Evolutionary conservation across 2,797 vertebrate species (phyloP).

Genomic region (Peromyscus eremicus): DNA sequence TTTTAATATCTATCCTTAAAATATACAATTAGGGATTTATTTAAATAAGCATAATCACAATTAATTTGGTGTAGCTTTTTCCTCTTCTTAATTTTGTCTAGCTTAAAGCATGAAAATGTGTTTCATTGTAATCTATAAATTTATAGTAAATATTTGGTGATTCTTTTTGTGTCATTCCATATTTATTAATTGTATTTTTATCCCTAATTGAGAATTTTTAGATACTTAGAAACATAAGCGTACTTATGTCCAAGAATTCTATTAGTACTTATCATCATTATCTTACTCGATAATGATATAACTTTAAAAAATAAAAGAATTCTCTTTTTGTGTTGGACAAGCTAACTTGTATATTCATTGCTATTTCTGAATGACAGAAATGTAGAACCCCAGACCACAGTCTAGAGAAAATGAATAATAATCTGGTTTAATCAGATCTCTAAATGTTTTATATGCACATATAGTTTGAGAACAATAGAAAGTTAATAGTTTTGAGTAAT

Average conservation of each 20-base stretch:
- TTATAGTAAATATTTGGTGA: constrained; percentile 44
- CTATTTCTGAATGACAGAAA: constrained; percentile 46
- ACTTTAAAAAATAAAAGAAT: neutral
- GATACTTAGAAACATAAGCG: constrained; percentile 48
- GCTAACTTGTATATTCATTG: neutral
- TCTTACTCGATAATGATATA: constrained; percentile 44
- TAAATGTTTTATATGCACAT: constrained; percentile 29
- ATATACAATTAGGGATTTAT: constrained; percentile 65
- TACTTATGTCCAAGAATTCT: constrained; percentile 40
- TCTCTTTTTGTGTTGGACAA: constrained; percentile 52
- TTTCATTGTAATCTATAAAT: constrained; percentile 60
- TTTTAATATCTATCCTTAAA: constrained; percentile 63
- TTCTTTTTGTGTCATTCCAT: constrained; percentile 42
- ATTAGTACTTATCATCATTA: constrained; percentile 42
- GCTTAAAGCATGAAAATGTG: constrained; percentile 53
- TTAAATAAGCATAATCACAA: constrained; percentile 62
- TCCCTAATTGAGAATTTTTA: neutral
- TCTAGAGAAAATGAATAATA: constrained; percentile 46
- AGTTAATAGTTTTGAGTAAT: constrained; percentile 43
- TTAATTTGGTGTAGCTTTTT: constrained; percentile 70
- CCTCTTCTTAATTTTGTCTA: constrained; percentile 23
- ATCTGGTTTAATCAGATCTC: constrained; percentile 33
- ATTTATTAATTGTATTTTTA: constrained; percentile 7
- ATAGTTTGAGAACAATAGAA: constrained; percentile 49
- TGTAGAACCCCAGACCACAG: constrained; percentile 20